phyloP scores from a whole-genome alignment of 2,797 vertebrate species.

The Neosalanx taihuensis region DNA sequence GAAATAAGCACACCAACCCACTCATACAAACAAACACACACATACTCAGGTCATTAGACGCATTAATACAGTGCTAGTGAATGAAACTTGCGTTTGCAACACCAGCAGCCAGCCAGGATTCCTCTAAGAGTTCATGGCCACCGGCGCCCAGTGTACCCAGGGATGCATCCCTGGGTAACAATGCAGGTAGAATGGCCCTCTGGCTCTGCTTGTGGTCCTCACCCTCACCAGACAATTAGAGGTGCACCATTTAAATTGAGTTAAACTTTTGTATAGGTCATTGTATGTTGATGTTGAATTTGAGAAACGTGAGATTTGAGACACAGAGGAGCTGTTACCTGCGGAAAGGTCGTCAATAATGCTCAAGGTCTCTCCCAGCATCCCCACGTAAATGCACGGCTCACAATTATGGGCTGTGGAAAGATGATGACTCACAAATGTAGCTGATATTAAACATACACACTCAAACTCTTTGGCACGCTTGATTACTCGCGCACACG shows the following conservation, averaged over 20 bases:
- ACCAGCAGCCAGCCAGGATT: constrained; percentile 1
- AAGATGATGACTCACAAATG: background rate
- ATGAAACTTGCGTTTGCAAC: constrained; percentile 18
- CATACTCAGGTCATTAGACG: constrained; percentile 2
- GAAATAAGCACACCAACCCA: constrained; percentile 2
- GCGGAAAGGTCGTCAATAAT: background rate
- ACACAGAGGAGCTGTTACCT: background rate
- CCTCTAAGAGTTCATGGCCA: constrained; percentile 11
- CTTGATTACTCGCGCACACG: background rate
- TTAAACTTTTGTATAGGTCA: background rate
- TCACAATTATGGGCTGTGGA: background rate
- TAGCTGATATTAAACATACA: background rate
- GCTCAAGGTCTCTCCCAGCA: background rate
- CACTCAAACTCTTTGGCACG: background rate
- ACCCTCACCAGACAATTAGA: background rate
- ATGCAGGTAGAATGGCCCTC: background rate
- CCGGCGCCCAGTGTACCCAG: constrained; percentile 3
- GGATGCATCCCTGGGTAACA: constrained; percentile 1
- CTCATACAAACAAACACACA: constrained; percentile 13
- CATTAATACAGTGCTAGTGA: constrained; percentile 18
- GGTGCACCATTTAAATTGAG: background rate
- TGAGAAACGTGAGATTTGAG: background rate
- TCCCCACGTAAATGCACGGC: too few relatives aligned
- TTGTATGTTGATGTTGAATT: background rate
- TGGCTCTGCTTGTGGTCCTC: background rate